A percentile compares a stretch with the other conserved stretches of the same genome.
phyloP scores from a whole-genome alignment of 2,113 vertebrate genomes.

The Ardeotis arabs region DNA sequence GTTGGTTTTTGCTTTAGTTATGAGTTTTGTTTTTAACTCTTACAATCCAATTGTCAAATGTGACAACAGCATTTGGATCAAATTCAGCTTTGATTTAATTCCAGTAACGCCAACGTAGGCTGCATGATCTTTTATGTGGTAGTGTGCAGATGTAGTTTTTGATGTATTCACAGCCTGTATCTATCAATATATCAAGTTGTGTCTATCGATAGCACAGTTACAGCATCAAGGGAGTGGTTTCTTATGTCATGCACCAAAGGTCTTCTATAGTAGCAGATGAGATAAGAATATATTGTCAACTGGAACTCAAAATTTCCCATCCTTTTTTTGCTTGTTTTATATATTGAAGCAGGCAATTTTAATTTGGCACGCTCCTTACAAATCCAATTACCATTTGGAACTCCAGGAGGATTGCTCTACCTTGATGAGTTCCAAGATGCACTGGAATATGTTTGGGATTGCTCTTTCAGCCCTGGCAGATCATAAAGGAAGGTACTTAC shows the following conservation, averaged over 20 bases:
- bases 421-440: constrained; percentile 45
- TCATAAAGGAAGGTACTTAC: constrained; percentile 19
- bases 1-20: not conserved
- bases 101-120: not conserved
- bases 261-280: not conserved
- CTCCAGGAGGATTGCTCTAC: not conserved
- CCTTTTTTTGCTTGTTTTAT: constrained; percentile 32
- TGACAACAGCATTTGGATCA: not conserved
- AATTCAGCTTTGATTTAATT: not conserved
- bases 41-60: not conserved
- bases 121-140: not conserved
- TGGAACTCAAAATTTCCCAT: constrained; percentile 25
- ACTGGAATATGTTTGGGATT: constrained; percentile 10
- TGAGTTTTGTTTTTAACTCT: not conserved
- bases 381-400: constrained; percentile 75
- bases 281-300: constrained; percentile 1
- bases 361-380: constrained; percentile 50
- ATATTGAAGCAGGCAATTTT: constrained; percentile 62
- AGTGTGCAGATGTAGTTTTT: not conserved
- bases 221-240: not conserved
- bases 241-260: not conserved
- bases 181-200: not conserved
- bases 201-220: not conserved
- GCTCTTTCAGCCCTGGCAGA: constrained; percentile 16
- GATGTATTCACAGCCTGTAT: not conserved